Percentiles rank a stretch among this genome's conserved stretches.
These are phyloP conservation scores for Platyura marginata DNA, from an alignment of 1,140 invertebrate genomes.

Conservation along the genomic window DNA sequence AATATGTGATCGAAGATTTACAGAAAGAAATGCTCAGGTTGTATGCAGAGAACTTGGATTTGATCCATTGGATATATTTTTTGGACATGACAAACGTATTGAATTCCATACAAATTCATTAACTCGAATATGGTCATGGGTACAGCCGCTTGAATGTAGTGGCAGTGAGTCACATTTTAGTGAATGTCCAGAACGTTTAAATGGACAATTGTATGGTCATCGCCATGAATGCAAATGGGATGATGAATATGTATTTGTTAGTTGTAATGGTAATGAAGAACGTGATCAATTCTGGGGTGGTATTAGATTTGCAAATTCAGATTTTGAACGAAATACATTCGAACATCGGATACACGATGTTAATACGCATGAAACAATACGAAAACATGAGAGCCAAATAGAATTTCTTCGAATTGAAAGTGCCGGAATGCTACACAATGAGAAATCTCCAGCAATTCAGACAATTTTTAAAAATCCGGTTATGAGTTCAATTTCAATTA, in stretches of 20 bases:
- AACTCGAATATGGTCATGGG: constrained; percentile 82
- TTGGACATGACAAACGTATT: constrained; percentile 57
- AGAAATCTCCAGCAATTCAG: constrained; percentile 84
- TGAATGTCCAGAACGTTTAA: constrained; percentile 74
- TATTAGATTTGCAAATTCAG: constrained; percentile 72
- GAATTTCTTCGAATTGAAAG: constrained; percentile 75
- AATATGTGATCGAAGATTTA: constrained; percentile 88
- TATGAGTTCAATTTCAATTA: constrained; percentile 67
- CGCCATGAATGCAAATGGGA: constrained; percentile 73
- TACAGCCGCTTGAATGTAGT: constrained; percentile 69
- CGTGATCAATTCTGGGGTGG: constrained; percentile 87
- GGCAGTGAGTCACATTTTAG: constrained; percentile 72
- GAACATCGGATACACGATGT: constrained; percentile 65
- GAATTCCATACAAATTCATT: constrained; percentile 72
- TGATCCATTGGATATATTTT: constrained; percentile 73
- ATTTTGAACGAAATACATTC: constrained; percentile 75
- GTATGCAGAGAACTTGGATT: constrained; percentile 88
- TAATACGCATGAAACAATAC: constrained; percentile 48
- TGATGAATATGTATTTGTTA: constrained; percentile 81
- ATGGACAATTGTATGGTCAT: constrained; percentile 74
- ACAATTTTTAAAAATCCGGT: constrained; percentile 68
- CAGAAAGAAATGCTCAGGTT: constrained; percentile 84
- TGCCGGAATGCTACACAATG: constrained; percentile 92
- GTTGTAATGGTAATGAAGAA: constrained; percentile 59
- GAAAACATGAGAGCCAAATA: constrained; percentile 50